Base-by-base conservation (phyloP, 2,113 vertebrate species). In the Grallaria varia region DNA sequence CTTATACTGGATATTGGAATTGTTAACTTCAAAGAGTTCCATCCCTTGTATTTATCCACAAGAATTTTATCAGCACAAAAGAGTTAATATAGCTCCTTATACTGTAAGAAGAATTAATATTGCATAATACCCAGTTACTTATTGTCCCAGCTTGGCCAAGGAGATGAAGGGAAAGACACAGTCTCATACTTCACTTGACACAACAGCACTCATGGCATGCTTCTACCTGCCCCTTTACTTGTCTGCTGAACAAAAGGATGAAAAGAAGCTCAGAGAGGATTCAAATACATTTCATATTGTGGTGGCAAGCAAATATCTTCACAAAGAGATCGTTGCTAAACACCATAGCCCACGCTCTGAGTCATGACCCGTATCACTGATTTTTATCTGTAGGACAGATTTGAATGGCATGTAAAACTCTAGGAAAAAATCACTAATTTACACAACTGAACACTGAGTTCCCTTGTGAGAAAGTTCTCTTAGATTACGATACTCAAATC, bases 81-180 rank as follows among this genome's bases (percentile, higher is more conserved):
- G 71, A 85, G 84, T 94, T 94, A 91, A 93, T 33, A 35, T 1
- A 68, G 22, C 10, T 33, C 87, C 85, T 91, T 64, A 23, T 64
- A 83, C 62, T 68, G 40, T 85, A 82, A 87, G 40, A 56, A 87
- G 14, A 94, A 79, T 58, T 93, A 90, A 94, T 83, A 73, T 27
- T 33, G 28, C 27, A 77, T 47, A 89, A 84, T 53, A 66, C 40
- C 12, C 35, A 1, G 31, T 53, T 69, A 78, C 40, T 50, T 37
- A 68, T 55, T 94, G 74, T 74, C 62, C 78, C 39, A 55, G 59
- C 40, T 87, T 55, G 50, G 84, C 40, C n/a, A 76, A 83, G 39
- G 33, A 88, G 69, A 66, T 60, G 49, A 78, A 95, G 87, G 22
- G 37, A 66, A 83, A 82, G 66, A 59, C 53, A 80, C 14, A 49